Conservation (phyloP, 2,888 invertebrate species). For the Pterobdella sp. region DNA sequence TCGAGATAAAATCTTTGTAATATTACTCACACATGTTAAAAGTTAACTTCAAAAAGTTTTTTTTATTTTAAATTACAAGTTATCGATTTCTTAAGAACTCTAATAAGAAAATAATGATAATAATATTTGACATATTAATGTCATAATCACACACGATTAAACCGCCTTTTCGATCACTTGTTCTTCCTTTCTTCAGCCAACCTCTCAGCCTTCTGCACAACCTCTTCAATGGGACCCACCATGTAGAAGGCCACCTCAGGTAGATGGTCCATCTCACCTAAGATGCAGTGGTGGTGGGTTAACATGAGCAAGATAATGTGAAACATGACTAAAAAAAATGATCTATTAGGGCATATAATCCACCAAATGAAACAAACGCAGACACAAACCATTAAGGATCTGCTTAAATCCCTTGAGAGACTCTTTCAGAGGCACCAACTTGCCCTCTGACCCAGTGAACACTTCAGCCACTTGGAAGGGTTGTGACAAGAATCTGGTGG, state of each 20-base stretch:
- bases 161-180: not conserved
- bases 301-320: not conserved
- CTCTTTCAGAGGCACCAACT: conserved; percentile 74
- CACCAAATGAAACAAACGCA: not conserved
- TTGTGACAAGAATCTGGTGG: conserved; percentile 62
- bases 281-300: not conserved
- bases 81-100: too few relatives aligned
- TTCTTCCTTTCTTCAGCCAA: conserved; percentile 54
- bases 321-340: not conserved
- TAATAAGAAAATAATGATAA: not conserved
- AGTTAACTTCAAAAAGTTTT: too few relatives aligned
- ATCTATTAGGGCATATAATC: too few relatives aligned
- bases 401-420: conserved; percentile 40
- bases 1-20: too few relatives aligned
- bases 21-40: too few relatives aligned
- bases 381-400: conserved; percentile 36
- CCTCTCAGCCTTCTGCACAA: conserved; percentile 73
- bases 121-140: not conserved
- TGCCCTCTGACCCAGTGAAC: conserved; percentile 91
- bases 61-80: too few relatives aligned
- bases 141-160: not conserved
- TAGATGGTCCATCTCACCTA: conserved; percentile 81
- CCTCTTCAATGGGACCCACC: conserved; percentile 95
- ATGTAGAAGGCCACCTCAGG: conserved; percentile 99
- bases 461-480: conserved; percentile 91